phyloP scores from a whole-genome alignment of 2,888 invertebrate genomes.

The Amphimallon solstitiale region DNA sequence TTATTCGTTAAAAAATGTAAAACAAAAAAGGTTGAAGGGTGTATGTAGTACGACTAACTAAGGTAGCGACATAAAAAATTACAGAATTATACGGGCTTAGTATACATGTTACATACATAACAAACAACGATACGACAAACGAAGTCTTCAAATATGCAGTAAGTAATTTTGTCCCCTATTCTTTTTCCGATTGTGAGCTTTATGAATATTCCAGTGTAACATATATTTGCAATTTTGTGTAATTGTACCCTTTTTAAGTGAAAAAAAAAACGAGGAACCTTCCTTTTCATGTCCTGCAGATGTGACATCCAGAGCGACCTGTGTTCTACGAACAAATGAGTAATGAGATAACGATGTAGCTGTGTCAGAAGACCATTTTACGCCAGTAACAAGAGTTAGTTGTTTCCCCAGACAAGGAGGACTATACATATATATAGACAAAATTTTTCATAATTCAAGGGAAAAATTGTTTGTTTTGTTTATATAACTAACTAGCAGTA shows the following conservation, averaged over 20 bases:
- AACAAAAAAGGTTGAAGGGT: neutral
- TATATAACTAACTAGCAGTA: too few species aligned
- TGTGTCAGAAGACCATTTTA: neutral
- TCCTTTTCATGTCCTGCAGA: conserved; percentile 17
- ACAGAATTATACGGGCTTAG: conserved; percentile 16
- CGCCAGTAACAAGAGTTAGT: too few species aligned
- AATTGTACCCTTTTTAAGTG: conserved; percentile 31
- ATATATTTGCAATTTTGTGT: conserved; percentile 28
- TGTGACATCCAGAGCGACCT: conserved; percentile 5
- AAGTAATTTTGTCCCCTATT: conserved; percentile 21
- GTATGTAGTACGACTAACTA: neutral
- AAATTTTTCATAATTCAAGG: too few species aligned
- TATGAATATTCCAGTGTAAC: conserved; percentile 21
- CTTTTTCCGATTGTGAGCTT: neutral
- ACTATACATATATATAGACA: too few species aligned
- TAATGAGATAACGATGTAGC: neutral
- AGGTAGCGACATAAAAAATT: neutral
- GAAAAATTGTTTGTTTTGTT: too few species aligned
- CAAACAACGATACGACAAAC: conserved; percentile 4
- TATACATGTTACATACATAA: conserved; percentile 1
- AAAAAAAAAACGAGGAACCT: neutral
- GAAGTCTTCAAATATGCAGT: conserved; percentile 23
- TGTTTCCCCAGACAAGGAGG: too few species aligned
- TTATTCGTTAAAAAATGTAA: neutral
- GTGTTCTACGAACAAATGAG: conserved; percentile 19